phyloP scores from a whole-genome alignment of 2,113 vertebrate genomes.

The Odobenus rosmarus region DNA sequence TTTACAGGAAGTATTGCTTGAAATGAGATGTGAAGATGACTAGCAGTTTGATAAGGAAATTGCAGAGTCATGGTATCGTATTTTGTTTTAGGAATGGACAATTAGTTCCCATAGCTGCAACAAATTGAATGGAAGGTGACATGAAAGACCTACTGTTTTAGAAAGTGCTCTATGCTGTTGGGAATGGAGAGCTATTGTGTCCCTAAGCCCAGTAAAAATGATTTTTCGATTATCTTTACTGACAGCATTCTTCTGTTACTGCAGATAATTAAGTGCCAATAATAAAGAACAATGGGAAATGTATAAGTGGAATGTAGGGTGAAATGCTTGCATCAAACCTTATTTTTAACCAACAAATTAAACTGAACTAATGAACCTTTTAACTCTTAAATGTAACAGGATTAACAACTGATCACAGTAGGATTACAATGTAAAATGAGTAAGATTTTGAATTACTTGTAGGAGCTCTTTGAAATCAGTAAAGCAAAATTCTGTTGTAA shows the following conservation, averaged over 20 bases:
- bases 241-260: conserved; percentile 16
- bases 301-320: background rate
- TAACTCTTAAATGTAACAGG: conserved; percentile 35
- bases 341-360: conserved; percentile 53
- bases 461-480: conserved; percentile 21
- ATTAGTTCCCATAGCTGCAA: background rate
- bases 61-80: background rate
- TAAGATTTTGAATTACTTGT: conserved; percentile 42
- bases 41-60: conserved; percentile 41
- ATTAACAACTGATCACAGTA: conserved; percentile 13
- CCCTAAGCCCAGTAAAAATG: conserved; percentile 24
- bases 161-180: background rate
- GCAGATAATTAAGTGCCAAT: background rate
- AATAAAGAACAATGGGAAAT: background rate
- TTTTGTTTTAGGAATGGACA: conserved; percentile 37
- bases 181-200: background rate
- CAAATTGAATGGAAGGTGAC: background rate
- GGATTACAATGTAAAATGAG: conserved; percentile 14
- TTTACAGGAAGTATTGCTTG: background rate
- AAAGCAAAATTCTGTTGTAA: conserved; percentile 37
- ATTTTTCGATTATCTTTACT: conserved; percentile 45
- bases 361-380: conserved; percentile 31
- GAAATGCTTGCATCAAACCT: background rate
- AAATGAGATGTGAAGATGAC: background rate
- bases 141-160: background rate